A percentile compares a stretch with the other conserved stretches of the same genome.
Conservation (phyloP, 2,797 vertebrate genomes). For the Hippopotamyrus pictus region DNA sequence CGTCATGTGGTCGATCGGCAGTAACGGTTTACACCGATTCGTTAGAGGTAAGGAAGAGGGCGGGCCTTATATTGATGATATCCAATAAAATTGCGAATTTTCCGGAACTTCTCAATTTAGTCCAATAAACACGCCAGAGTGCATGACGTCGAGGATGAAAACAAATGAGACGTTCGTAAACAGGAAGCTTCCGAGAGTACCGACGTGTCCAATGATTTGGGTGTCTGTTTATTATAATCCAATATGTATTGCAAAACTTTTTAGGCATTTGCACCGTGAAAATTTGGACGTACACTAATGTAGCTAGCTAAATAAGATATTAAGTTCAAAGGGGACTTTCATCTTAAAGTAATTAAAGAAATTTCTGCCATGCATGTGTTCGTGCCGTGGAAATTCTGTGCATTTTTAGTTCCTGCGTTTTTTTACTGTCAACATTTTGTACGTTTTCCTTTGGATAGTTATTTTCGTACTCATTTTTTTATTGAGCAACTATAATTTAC, state of each 20-base stretch:
- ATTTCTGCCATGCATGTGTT: not conserved
- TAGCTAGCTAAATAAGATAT: not conserved
- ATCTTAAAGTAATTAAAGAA: not conserved
- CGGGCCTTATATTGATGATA: slow-evolving; percentile 1
- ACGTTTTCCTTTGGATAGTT: not conserved
- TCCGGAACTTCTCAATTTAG: slow-evolving; percentile 2
- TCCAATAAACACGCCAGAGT: slow-evolving; percentile 19
- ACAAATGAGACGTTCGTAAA: slow-evolving; percentile 17
- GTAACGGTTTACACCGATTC: slow-evolving; percentile 1
- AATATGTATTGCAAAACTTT: slow-evolving; percentile 12
- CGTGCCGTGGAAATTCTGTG: not conserved
- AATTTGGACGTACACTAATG: not conserved
- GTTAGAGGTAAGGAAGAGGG: slow-evolving; percentile 33
- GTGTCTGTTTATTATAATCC: slow-evolving; percentile 8
- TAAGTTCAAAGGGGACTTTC: not conserved
- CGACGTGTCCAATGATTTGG: slow-evolving; percentile 27
- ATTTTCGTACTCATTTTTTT: not conserved
- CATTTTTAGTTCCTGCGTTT: not conserved
- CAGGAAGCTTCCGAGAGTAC: slow-evolving; percentile 25
- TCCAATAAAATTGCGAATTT: slow-evolving; percentile 40
- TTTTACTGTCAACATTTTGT: not conserved
- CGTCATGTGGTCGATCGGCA: slow-evolving; percentile 47
- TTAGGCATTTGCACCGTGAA: not conserved
- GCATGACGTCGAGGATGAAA: not conserved
- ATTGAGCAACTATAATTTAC: not conserved